Evolutionary conservation across 2,113 vertebrate genomes (phyloP), one percentile per base, ranked within the genome.

Genomic region (Brachypodius melanocephalos): DNA sequence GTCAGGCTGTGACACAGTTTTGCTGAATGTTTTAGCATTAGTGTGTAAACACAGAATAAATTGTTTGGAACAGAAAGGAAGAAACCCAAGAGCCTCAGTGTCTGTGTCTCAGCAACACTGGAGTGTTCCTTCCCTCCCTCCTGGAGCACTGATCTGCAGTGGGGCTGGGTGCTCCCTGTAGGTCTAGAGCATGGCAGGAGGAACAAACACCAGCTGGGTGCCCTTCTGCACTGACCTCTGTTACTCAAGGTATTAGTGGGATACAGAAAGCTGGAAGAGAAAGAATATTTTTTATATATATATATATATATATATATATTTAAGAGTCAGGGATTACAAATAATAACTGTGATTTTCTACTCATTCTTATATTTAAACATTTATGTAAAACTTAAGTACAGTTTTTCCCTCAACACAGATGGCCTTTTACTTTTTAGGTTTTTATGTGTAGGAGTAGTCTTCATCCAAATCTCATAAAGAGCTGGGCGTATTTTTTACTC

Each of bases 361-460:
- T 82, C 48, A 32, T 43, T 83, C 32, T 80, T 94, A 36, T 75
- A 87, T 90, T 95, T 77, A 89, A 90, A 87, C 13, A 40, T 17
- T 24, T 4, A 85, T 8, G 40, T 68, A 76, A 92, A 93, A 62
- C n/a, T 90, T 82, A 68, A 94, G 87, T 92, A 87, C 18, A 21
- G 4, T 40, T 91, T 69, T 38, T 65, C 34, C 68, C 46, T 55
- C 42, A 87, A 85, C 81, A 93, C 74, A 94, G 89, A 95, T 96
- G 87, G 91, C 78, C 81, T 96, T 96, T 85, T 66, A 54, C 38
- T 76, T 79, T 92, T 89, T 89, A 91, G 67, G 42, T 13, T 84
- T 85, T 91, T 61, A 51, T 24, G 34, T 65, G 94, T 78, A 91
- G 81, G 62, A 88, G 78, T 68, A 87, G 42, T 85, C 46, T 90